Conservation (phyloP, 2,113 vertebrate genomes). For the Pseudorectes ferrugineus region DNA sequence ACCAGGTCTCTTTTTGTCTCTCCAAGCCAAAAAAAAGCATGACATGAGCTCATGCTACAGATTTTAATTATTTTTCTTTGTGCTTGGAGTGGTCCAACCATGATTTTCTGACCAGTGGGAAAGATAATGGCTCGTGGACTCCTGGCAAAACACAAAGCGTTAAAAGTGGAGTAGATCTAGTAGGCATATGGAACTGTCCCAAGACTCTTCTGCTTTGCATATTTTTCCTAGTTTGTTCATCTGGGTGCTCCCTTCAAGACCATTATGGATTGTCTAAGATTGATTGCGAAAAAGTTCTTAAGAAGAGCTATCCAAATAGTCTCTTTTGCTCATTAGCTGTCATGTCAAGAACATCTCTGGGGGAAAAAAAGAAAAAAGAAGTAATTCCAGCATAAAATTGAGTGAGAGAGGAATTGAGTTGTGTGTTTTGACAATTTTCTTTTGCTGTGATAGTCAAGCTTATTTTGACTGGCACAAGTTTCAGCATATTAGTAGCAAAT, state of each 20-base stretch:
- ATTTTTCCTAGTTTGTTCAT: background rate
- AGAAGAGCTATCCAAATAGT: background rate
- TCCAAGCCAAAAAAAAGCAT: background rate
- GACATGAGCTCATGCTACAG: background rate
- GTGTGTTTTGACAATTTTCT: conserved; percentile 30
- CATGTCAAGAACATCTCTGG: background rate
- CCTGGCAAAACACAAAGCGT: background rate
- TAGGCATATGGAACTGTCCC: background rate
- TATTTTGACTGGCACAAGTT: conserved; percentile 41
- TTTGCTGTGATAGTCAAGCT: conserved; percentile 4
- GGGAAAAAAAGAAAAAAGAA: background rate
- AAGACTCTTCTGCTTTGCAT: background rate
- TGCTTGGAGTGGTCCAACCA: background rate
- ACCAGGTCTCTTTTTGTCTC: background rate
- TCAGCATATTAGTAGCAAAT: conserved; percentile 32
- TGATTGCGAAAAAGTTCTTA: background rate
- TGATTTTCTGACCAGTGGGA: background rate
- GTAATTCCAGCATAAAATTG: background rate
- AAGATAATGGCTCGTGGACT: background rate
- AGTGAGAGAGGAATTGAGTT: background rate
- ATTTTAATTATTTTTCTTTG: background rate
- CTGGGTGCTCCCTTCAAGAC: background rate
- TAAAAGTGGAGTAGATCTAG: background rate
- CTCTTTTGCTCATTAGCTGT: background rate
- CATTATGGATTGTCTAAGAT: background rate